A percentile compares a stretch with the other conserved stretches of the same genome.
Evolutionary conservation across 2,113 vertebrate species (phyloP).

Genomic region (Ancistrus triradiatus): DNA sequence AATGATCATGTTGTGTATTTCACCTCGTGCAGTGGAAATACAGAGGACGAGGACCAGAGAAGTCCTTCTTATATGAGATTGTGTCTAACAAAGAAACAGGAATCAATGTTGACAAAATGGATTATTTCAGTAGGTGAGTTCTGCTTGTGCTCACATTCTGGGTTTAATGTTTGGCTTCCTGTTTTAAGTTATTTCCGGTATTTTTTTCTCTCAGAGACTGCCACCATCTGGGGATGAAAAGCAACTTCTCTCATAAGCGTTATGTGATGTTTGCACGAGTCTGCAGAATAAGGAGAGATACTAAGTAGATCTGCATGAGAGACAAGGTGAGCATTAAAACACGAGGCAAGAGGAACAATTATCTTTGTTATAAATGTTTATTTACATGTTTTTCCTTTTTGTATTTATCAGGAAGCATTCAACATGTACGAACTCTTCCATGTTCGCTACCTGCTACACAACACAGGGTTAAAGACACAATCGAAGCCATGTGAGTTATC

Average conservation of each 20-base stretch:
- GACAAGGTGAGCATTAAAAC: conserved; percentile 9
- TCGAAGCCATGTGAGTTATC: too few species aligned
- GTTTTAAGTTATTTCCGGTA: too few species aligned
- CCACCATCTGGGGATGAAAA: conserved; percentile 17
- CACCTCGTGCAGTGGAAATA: neutral
- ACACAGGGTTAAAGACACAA: too few species aligned
- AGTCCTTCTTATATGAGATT: conserved; percentile 5
- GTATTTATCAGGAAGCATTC: too few species aligned
- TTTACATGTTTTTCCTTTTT: neutral
- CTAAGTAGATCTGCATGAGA: conserved; percentile 14
- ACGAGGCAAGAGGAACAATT: too few species aligned
- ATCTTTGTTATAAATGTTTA: neutral
- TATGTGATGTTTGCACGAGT: conserved; percentile 19
- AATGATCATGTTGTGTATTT: neutral
- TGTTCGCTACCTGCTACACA: neutral
- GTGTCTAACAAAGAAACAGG: neutral
- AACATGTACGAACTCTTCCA: conserved; percentile 14
- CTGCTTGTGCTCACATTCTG: neutral
- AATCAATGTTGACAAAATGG: conserved; percentile 22
- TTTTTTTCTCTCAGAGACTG: conserved; percentile 2
- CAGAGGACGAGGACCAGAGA: neutral
- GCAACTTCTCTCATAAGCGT: conserved; percentile 19
- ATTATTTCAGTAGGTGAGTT: conserved; percentile 13
- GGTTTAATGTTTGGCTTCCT: neutral
- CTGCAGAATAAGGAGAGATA: neutral